Evolutionary conservation across 2,888 invertebrate species (phyloP), one percentile per base, ranked within the genome.

Genomic region (Amphipoea oculea): DNA sequence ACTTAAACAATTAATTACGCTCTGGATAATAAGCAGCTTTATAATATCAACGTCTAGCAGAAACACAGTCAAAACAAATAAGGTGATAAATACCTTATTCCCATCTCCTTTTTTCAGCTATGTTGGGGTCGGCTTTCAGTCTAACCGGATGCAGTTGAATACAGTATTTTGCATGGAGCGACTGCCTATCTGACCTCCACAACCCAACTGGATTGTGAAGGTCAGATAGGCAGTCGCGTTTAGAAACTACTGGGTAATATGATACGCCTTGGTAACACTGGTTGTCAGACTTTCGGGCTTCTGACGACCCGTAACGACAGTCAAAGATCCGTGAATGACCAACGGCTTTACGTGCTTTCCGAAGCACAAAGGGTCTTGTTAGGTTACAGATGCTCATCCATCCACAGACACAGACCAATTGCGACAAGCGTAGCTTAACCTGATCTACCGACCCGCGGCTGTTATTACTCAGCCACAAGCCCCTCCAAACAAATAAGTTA

Each of bases 401-500:
- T 57, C 57, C 57, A n/a, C 23, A 54, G 23, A 54, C 23, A 57
- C 7, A n/a, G n/a, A n/a, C n/a, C 9, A 57, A 57, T 9, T 1
- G 57, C 57, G 23, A 23, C 57, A 57, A 57, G 57, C 57, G 48
- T 48, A 48, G 48, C 48, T 48, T 48, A 48, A 48, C 14, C 12
- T 48, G 14, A 12, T 48, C 48, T 3, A 57, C 11, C 9, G 23
- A 57, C 57, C 23, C 1, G 11, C 9, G 4, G 23, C 23, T 57
- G 23, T 9, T 57, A 11, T 57, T 23, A 23, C 57, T 57, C 1
- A 48, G 4, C 48, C 12, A 48, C 14, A 23, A 57, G 57, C 1
- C 9, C 57, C 57, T 57, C 57, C 4, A 87, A 86, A 67, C 54
- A 73, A 84, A 74, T 42, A 48, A 72, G 51, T n/a, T 45, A 75